A percentile compares a stretch with the other conserved stretches of the same genome.
Evolutionary conservation across 2,113 vertebrate species (phyloP).

Genomic region (Indri indri): DNA sequence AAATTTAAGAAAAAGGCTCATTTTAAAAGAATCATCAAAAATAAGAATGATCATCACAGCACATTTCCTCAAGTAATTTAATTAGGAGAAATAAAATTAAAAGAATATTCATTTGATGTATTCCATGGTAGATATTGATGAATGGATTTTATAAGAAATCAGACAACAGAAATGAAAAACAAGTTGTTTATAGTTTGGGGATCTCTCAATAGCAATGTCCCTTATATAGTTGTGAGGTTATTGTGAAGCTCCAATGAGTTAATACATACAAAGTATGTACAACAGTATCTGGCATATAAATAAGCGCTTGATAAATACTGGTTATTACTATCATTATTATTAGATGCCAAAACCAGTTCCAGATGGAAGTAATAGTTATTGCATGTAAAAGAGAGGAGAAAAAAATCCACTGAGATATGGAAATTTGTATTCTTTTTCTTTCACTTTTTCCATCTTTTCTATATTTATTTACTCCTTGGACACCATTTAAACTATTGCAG

Average conservation of each 20-base stretch:
- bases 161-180: neutral
- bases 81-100: constrained; percentile 34
- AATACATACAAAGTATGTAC: neutral
- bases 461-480: neutral
- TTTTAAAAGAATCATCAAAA: constrained; percentile 27
- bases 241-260: neutral
- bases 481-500: neutral
- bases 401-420: neutral
- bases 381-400: neutral
- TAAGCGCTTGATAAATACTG: constrained; percentile 9
- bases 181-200: neutral
- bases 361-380: neutral
- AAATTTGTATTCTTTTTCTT: constrained; percentile 14
- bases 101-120: constrained; percentile 13
- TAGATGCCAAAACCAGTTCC: neutral
- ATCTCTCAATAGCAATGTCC: neutral
- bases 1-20: neutral
- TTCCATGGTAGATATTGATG: neutral
- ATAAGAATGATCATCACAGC: neutral
- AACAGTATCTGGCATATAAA: neutral
- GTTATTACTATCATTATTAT: constrained; percentile 5
- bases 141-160: constrained; percentile 28
- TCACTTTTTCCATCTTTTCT: constrained; percentile 15
- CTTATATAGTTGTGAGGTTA: neutral
- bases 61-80: constrained; percentile 41